A percentile compares a stretch with the other conserved stretches of the same genome.
These are phyloP conservation scores for Trachurus trachurus DNA, from an alignment of 2,797 vertebrate genomes.

Conservation along the genomic window DNA sequence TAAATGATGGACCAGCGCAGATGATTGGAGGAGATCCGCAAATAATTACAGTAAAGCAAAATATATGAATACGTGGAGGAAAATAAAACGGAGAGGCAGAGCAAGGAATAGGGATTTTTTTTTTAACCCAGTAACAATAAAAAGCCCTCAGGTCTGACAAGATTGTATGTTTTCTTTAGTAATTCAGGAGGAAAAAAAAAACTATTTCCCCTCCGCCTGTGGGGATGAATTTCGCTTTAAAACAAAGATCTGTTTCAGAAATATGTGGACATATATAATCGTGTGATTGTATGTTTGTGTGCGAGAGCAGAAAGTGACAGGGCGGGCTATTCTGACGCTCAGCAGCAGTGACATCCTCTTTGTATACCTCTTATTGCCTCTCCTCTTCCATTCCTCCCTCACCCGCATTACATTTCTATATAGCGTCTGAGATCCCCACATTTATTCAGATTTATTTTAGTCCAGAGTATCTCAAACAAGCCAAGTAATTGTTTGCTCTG, in stretches of 20 bases:
- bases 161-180: conserved; percentile 49
- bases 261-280: conserved; percentile 39
- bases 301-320: neutral
- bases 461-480: conserved; percentile 64
- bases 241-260: conserved; percentile 28
- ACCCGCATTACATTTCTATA: conserved; percentile 34
- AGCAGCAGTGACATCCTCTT: conserved; percentile 46
- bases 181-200: conserved; percentile 44
- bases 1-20: conserved; percentile 15
- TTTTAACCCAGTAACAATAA: conserved; percentile 9
- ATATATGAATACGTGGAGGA: conserved; percentile 13
- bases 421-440: conserved; percentile 40
- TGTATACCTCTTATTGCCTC: conserved; percentile 38
- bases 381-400: conserved; percentile 40
- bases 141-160: conserved; percentile 35
- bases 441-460: conserved; percentile 72
- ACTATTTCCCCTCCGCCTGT: conserved; percentile 29
- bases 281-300: conserved; percentile 16
- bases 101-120: neutral
- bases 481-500: conserved; percentile 73
- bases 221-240: conserved; percentile 31
- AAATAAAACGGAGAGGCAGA: conserved; percentile 11
- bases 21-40: conserved; percentile 28
- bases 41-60: conserved; percentile 52
- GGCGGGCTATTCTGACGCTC: conserved; percentile 6